Base-by-base conservation (phyloP, 2,797 vertebrate genomes). In the Dendrocincla tyrannina region DNA sequence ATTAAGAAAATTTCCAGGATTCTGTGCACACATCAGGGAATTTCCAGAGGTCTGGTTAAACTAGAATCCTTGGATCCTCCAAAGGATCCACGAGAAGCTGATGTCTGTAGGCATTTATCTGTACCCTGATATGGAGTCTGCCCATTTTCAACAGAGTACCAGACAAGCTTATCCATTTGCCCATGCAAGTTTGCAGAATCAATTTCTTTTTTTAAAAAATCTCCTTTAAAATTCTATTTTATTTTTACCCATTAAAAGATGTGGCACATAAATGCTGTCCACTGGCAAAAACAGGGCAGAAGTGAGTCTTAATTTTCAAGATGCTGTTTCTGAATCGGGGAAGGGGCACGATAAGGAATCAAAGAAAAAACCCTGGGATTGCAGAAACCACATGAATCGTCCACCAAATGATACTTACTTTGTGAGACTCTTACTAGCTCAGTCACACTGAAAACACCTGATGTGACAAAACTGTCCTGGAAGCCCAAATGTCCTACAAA, bases 401-500 rank as follows among this genome's bases (percentile, higher is more conserved):
- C 69, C 91, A 93, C 79, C 78, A 93, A 95, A 94, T 17, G 68
- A 82, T 98, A 98, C 99, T 99, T 98, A 99, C 99, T 99, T 98
- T 99, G 99, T 93, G 99, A 99, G 96, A 99, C 99, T 98, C 99
- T 98, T 90, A 99, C 99, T 41, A 99, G 98, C 96, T 99, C 99
- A 60, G 99, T 99, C 98, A 99, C 99, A 78, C 99, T 99, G 98
- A 99, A 99, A 96, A 99, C 99, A 94, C 99, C 99, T 84, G 99
- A 99, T 91, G 99, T 99, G 98, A 99, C 99, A 88, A 99, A 99
- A 98, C 99, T 99, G 98, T 99, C 99, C 98, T 99, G 99, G 98
- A 99, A 99, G 97, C 99, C 99, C 98, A 99, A 98, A 98, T 99
- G 99, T 98, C 99, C 99, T 99, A 98, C 97, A 95, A 98, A 97